Base-by-base conservation (phyloP, 2,797 vertebrate species). In the Platalea minor region DNA sequence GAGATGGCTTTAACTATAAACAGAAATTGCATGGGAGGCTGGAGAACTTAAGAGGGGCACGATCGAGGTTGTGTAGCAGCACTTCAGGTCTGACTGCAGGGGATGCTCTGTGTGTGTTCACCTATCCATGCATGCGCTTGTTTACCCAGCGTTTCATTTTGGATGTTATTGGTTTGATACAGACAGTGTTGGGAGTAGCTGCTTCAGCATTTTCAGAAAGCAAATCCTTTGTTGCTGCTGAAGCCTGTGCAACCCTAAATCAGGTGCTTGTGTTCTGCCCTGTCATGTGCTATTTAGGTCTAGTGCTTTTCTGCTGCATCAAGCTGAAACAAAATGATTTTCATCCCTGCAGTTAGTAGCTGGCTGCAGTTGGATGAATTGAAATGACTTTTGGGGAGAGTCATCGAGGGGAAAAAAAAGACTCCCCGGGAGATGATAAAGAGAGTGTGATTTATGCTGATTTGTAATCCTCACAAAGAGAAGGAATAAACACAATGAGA, bases 241-340 rank as follows among this genome's bases (percentile, higher is more conserved):
- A 48, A 88, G 88, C 85, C 79, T 35, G 24, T 48, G 75, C 89
- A 86, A 72, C 83, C 92, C 91, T 73, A 78, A 54, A 39, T 77
- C 95, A 97, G 96, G 95, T 97, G 92, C 91, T 76, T 7, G 24
- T 82, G 21, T 57, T 68, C 60, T 53, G 85, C 50, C 43, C 94
- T 97, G 95, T 91, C 94, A 72, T 89, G 33, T 93, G 88, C 75
- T 69, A 20, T 97, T 97, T 92, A 78, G 85, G 85, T 90, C 91
- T 77, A 16, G 41, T 28, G 72, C 28, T 10, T 86, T 96, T 87
- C 93, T 95, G 85, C 91, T 17, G 73, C 88, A 96, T 93, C 91
- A 85, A 72, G 57, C 93, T 93, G 96, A 96, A 95, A 85, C 73
- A 84, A 95, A 91, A 81, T 91, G 68, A 95, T 96, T 91, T 95